Conservation (phyloP, 2,888 invertebrate species). For the Andricus quercusramuli region DNA sequence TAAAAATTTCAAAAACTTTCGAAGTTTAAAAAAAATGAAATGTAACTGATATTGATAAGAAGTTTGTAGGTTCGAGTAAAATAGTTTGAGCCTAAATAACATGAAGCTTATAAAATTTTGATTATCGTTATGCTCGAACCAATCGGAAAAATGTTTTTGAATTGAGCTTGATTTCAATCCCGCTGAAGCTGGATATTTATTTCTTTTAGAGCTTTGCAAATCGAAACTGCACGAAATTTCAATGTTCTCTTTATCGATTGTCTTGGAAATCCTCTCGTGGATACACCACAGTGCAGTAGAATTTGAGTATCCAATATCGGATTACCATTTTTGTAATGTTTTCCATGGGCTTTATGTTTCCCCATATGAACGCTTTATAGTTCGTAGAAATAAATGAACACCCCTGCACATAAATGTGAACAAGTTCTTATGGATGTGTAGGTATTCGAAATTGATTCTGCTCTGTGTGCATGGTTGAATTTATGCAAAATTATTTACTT, state of each 20-base stretch:
- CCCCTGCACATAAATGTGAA: background rate
- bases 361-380: constrained; percentile 14
- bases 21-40: too few relatives aligned
- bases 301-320: constrained; percentile 9
- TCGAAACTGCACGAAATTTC: constrained; percentile 14
- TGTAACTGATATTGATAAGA: background rate
- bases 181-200: background rate
- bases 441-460: too few relatives aligned
- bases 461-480: too few relatives aligned
- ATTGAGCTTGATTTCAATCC: background rate
- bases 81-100: background rate
- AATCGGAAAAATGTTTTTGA: background rate
- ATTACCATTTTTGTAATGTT: constrained; percentile 8
- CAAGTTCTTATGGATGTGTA: background rate
- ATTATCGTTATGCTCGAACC: background rate
- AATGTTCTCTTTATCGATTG: background rate
- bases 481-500: too few relatives aligned
- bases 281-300: background rate
- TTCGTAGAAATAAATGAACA: constrained; percentile 22
- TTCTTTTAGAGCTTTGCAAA: constrained; percentile 8
- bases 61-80: background rate
- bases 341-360: constrained; percentile 7
- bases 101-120: background rate
- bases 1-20: too few relatives aligned
- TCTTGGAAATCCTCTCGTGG: background rate